Conservation (phyloP, 37 sponge, comb jelly and placozoan genomes). For the Haliclona indistincta region DNA sequence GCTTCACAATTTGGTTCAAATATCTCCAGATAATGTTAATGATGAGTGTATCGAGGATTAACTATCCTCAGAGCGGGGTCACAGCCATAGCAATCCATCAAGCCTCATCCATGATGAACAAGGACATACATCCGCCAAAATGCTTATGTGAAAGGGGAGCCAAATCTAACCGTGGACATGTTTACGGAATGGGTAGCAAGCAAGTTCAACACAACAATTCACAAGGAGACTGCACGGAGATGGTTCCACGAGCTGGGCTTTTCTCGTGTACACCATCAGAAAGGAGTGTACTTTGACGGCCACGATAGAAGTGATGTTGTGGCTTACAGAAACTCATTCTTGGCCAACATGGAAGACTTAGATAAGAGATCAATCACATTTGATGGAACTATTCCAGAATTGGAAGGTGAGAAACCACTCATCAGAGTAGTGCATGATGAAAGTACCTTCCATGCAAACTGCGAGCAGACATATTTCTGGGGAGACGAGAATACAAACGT, state of each 20-base stretch:
- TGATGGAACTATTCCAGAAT: no score
- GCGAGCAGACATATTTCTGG: conserved; percentile 3
- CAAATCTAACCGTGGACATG: conserved; percentile 31
- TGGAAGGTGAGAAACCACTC: background rate
- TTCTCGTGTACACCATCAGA: background rate
- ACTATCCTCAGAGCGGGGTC: no score
- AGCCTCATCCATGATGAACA: conserved; percentile 13
- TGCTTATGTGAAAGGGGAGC: conserved; percentile 21
- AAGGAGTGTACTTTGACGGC: conserved; percentile 31
- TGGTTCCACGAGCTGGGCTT: background rate
- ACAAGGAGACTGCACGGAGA: background rate
- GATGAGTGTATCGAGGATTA: background rate
- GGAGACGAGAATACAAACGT: conserved; percentile 7
- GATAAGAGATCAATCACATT: no score
- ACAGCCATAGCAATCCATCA: no score
- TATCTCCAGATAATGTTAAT: conserved; percentile 2
- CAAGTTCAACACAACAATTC: background rate
- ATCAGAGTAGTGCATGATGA: conserved; percentile 11
- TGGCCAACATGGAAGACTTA: no score
- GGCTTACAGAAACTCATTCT: no score
- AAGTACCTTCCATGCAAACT: background rate
- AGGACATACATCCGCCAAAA: background rate
- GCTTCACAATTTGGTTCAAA: no score
- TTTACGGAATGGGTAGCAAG: conserved; percentile 20
- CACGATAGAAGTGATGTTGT: background rate